Base-by-base conservation (phyloP, 2,797 vertebrate genomes). In the Lerista edwardsae region DNA sequence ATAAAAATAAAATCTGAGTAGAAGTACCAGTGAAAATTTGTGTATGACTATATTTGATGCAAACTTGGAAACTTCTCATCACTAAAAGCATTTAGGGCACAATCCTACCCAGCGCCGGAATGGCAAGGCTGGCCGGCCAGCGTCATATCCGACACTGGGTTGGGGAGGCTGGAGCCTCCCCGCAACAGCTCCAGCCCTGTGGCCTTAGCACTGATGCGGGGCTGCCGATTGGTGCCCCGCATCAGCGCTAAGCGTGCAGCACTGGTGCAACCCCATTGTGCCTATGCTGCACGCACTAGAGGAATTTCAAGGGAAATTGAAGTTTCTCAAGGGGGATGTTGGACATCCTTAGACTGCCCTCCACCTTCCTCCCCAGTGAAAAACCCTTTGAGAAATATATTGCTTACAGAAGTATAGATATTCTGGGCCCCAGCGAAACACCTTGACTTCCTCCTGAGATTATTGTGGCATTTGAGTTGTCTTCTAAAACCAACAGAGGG, bases 401-500 rank as follows among this genome's bases (percentile, higher is more conserved):
- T 79, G 29, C 34, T 25, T 61, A 84, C 84, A 90, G 19, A 75
- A 2, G 59, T 55, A 44, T 80, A 51, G 80, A 79, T 87, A 82
- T 89, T 78, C 11, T 68, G 85, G 44, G 76, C 83, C 82, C 25
- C 88, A 85, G 84, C 21, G 71, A n/a, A 84, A 67, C 29, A 36
- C 8, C n/a, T 90, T 93, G 67, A 88, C 41, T 80, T 87, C 83
- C 84, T 51, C 75, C 87, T 87, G 55, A 57, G 86, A 76, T 91
- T 51, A 79, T 64, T 84, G 23, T 86, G 84, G 36, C 89, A 90
- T 81, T 87, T 79, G 6, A 88, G 31, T 75, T 90, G 80, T 90
- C 89, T 89, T 73, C 29, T 84, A 88, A 91, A 87, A 88, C 91
- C 93, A 93, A 92, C 44, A 86, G 65, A 78, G 3, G 65, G 72